Conservation (phyloP, 2,797 vertebrate genomes). For the Avahi laniger region DNA sequence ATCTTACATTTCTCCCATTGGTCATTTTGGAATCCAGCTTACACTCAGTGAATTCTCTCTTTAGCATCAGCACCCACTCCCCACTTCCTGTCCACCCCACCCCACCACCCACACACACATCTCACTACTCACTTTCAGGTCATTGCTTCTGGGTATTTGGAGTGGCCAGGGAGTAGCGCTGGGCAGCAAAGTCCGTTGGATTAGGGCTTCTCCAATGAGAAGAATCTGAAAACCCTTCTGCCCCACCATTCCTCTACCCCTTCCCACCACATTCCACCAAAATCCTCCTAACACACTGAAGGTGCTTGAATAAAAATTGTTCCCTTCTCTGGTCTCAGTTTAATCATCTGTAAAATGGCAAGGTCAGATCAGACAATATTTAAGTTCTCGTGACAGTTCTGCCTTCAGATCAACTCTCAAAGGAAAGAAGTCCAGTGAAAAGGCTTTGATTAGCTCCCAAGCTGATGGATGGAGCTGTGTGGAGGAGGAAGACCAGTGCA, state of each 20-base stretch:
- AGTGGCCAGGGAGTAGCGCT: not conserved
- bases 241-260: not conserved
- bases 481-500: not conserved
- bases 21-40: not conserved
- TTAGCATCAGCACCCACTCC: not conserved
- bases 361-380: not conserved
- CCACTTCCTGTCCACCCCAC: not conserved
- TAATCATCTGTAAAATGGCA: not conserved
- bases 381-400: not conserved
- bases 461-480: fast-evolving
- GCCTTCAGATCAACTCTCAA: not conserved
- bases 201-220: not conserved
- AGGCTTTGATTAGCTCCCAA: not conserved
- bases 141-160: not conserved
- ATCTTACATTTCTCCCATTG: not conserved
- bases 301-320: not conserved
- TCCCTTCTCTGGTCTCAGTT: not conserved
- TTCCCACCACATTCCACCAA: not conserved
- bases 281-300: not conserved
- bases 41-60: not conserved
- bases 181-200: not conserved
- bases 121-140: not conserved
- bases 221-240: not conserved
- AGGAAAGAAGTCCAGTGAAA: not conserved
- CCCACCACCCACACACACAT: not conserved